phyloP scores from a whole-genome alignment of 2,797 vertebrate species.

The Labeo calbasu region DNA sequence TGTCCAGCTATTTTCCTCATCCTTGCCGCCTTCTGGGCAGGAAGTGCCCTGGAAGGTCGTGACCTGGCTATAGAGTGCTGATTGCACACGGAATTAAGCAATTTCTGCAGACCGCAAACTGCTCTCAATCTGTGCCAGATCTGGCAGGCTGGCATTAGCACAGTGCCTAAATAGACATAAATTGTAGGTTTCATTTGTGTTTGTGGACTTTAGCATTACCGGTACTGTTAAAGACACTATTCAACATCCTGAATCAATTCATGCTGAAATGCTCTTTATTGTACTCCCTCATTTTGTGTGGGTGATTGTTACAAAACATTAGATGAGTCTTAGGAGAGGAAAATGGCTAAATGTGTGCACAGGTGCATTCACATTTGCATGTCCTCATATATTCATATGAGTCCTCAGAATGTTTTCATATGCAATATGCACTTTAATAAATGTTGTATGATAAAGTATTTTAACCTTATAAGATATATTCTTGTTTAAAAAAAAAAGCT shows the following conservation, averaged over 20 bases:
- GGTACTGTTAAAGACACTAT: background rate
- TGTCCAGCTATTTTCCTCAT: background rate
- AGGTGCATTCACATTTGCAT: background rate
- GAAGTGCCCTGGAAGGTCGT: background rate
- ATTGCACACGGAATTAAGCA: background rate
- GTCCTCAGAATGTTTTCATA: background rate
- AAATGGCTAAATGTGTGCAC: background rate
- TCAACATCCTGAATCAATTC: conserved; percentile 32
- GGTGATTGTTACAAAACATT: conserved; percentile 16
- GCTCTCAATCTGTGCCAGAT: conserved; percentile 1
- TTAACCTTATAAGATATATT: background rate
- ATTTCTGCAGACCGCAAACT: conserved; percentile 19
- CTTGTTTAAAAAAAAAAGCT: background rate
- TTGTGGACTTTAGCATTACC: conserved; percentile 16
- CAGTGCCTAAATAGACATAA: conserved; percentile 4
- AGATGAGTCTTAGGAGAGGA: conserved; percentile 17
- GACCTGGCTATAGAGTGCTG: conserved; percentile 4
- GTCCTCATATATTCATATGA: background rate
- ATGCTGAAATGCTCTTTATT: conserved; percentile 16
- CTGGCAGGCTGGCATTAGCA: conserved; percentile 34
- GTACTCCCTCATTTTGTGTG: conserved; percentile 25
- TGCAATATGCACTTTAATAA: background rate
- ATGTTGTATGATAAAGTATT: background rate
- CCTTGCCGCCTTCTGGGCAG: background rate
- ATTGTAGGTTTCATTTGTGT: conserved; percentile 13